These are phyloP conservation scores for Dryoscopus gambensis DNA, from an alignment of 2,113 vertebrate species.

Conservation along the genomic window DNA sequence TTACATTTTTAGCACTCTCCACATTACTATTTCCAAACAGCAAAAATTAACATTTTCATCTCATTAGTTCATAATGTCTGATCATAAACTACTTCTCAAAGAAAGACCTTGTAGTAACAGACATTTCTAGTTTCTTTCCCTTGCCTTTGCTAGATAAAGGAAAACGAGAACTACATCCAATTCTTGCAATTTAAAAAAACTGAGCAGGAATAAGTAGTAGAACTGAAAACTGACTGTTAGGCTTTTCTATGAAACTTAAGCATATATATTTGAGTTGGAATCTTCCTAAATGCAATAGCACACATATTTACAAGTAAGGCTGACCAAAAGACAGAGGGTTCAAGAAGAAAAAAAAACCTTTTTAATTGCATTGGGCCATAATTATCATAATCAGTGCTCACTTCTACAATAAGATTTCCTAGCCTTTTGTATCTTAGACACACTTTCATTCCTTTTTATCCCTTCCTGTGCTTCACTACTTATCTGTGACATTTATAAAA, in stretches of 20 bases:
- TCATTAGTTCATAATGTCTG: neutral
- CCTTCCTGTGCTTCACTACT: neutral
- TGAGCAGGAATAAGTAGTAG: neutral
- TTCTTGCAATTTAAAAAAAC: neutral
- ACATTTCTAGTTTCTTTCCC: neutral
- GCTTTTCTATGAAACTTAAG: neutral
- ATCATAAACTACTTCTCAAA: neutral
- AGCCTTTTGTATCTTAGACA: neutral
- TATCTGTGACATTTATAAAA: neutral
- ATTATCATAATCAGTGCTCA: neutral
- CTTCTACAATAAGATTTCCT: neutral
- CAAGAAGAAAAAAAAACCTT: neutral
- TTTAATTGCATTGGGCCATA: neutral
- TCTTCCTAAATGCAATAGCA: neutral
- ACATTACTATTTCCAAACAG: neutral
- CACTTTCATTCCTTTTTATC: neutral
- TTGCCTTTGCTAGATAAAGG: neutral
- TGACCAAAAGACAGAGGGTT: neutral
- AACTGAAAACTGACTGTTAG: neutral
- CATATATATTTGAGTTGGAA: neutral
- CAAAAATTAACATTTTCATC: neutral
- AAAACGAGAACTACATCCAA: neutral
- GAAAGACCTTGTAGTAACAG: neutral
- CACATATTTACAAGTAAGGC: neutral
- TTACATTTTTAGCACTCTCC: neutral